Evolutionary conservation across 1,140 invertebrate species (phyloP), one percentile per base, ranked within the genome.

Genomic region (Zophobas atratus): DNA sequence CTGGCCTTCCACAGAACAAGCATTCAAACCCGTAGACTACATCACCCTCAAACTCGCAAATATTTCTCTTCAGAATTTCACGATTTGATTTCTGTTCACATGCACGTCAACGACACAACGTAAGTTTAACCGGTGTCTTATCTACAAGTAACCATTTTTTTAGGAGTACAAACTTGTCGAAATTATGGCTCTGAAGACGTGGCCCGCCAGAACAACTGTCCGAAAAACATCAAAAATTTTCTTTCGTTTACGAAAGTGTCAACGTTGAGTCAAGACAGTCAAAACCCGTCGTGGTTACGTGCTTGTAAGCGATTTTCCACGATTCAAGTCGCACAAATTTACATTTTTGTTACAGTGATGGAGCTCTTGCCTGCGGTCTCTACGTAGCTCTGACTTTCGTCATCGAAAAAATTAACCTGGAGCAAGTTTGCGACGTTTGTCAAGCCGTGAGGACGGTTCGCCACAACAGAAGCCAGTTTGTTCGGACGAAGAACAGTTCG

Each of bases 341-440:
- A n/a, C 43, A 46, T n/a, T 70, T 33, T 46, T 67, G 20, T 83
- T 81, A 48, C 63, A 87, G 85, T 74, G 82, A 87, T 82, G 86
- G 85, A 1, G 83, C 82, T 2, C 83, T 63, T 35, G 85, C 84
- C 1, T 83, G 82, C 81, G 86, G 86, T 32, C 60, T 87, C 2
- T 87, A 83, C 57, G 53, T 85, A 1, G 84, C 84, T n/a, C 35
- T 86, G 55, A 80, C 80, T 33, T 86, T 86, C 75, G 35, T 86
- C 20, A 81, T 87, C 34, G 86, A 87, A 56, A 85, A 86, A 80
- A 85, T 87, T 34, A 84, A 86, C 79, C 55, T 85, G 32, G 86
- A 87, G 76, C 85, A 86, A 70, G 76, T 83, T 67, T 85, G 82
- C 77, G 86, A 87, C 77, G 85, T 86, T 20, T 86, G 83, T 70